phyloP scores from a whole-genome alignment of 2,888 invertebrate species.

The Aricia artaxerxes region DNA sequence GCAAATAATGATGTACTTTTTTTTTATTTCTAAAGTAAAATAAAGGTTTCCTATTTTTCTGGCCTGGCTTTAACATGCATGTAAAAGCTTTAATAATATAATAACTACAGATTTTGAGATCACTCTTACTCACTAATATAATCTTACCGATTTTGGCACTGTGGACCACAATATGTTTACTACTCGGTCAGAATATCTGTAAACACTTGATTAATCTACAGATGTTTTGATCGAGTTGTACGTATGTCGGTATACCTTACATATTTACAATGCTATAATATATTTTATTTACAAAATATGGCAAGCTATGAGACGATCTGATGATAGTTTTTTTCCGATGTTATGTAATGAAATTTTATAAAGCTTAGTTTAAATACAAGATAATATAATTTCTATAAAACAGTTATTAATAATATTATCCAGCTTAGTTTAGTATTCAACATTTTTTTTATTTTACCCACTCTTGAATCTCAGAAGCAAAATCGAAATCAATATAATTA shows the following conservation, averaged over 20 bases:
- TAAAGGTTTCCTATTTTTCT: neutral
- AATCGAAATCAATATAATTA: neutral
- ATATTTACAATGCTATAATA: conserved; percentile 22
- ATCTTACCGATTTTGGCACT: conserved; percentile 77
- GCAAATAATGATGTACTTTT: neutral
- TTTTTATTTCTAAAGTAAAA: neutral
- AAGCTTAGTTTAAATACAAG: neutral
- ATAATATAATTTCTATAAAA: too few relatives aligned
- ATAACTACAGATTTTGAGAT: conserved; percentile 76
- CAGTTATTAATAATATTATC: too few relatives aligned
- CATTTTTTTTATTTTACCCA: neutral
- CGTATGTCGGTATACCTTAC: conserved; percentile 39
- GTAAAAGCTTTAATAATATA: conserved; percentile 42
- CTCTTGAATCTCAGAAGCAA: neutral
- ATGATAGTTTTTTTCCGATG: neutral
- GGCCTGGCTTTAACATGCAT: neutral
- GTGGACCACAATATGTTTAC: conserved; percentile 61
- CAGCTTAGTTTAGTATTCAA: neutral
- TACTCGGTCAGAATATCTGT: neutral
- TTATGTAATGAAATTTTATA: too few relatives aligned
- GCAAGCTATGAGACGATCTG: conserved; percentile 36
- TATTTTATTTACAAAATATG: conserved; percentile 37
- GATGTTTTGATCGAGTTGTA: conserved; percentile 1
- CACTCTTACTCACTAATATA: conserved; percentile 67
- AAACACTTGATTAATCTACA: neutral